phyloP scores from a whole-genome alignment of 2,113 vertebrate genomes.

The Menura novaehollandiae region DNA sequence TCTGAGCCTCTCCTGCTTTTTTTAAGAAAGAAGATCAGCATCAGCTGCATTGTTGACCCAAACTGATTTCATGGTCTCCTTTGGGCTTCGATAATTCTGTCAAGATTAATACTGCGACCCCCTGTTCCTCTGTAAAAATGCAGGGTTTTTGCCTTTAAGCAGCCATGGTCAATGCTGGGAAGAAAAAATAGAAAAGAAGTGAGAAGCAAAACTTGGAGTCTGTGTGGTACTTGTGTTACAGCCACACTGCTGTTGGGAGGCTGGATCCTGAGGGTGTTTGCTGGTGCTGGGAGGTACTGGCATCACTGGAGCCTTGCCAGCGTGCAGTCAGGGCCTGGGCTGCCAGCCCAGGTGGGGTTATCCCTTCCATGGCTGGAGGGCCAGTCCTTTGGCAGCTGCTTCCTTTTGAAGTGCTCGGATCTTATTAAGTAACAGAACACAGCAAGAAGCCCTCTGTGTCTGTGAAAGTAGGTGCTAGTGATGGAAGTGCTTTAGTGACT shows the following conservation, averaged over 20 bases:
- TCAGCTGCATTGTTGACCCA: neutral
- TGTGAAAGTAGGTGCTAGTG: neutral
- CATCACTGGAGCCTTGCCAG: neutral
- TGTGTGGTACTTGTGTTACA: neutral
- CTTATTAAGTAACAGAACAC: neutral
- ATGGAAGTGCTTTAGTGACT: neutral
- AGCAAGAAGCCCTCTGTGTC: neutral
- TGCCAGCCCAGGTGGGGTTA: neutral
- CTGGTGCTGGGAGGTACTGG: neutral
- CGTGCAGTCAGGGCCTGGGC: neutral
- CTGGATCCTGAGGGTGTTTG: neutral
- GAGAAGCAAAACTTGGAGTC: neutral
- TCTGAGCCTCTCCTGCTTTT: neutral
- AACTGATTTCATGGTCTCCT: neutral
- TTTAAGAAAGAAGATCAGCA: neutral
- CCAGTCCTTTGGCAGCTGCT: neutral
- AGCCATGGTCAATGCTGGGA: neutral
- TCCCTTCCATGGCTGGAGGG: slow-evolving; percentile 19
- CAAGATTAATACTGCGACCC: neutral
- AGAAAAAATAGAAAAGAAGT: neutral
- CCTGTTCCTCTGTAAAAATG: neutral
- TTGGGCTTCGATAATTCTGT: neutral
- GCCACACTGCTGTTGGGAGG: neutral
- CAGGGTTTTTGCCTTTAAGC: neutral
- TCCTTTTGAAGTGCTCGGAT: neutral